Base-by-base conservation (phyloP, 2,113 vertebrate genomes). In the Craseonycteris thonglongyai region DNA sequence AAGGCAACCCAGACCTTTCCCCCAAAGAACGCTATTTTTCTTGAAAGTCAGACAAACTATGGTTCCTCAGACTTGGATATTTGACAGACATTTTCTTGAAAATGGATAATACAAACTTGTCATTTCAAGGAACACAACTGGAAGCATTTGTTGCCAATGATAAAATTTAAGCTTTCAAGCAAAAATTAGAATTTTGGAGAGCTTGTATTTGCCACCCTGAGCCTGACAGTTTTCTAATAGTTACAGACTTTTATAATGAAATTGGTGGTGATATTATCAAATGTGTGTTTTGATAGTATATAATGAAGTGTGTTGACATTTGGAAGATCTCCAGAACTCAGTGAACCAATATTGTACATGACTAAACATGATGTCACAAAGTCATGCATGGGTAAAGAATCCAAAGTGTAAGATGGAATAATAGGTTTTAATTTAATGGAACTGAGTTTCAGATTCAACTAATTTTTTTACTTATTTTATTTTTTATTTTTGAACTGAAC, bases 111-210 rank as follows among this genome's bases (percentile, higher is more conserved):
- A 72, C 65, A n/a, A 76, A 16, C 7, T 51, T 88, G 30, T 66
- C 76, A 71, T 14, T 76, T 90, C 40, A 76, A 74, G 72, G 35
- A 87, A 91, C 92, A 87, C 38, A 74, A 72, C 11, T 42, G 30
- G 35, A 33, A 59, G 28, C 38, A 66, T 72, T 56, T 82, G 35
- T 35, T 54, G 49, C 22, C 49, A 87, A 30, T 28, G 61, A 81
- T 9, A 81, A 74, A 15, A 85, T 11, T 19, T 68, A 30, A 87
- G 40, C 45, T 93, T 81, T 71, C 22, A n/a, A 76, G 42, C 59
- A 61, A 74, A 86, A 92, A 90, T 21, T 26, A 92, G 58, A 85
- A 90, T 69, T 95, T 79, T 66, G 40, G 42, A 93, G 61, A 90
- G 68, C 56, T 21, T 75, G 21, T 35, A 61, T 78, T 90, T 84